Evolutionary conservation across 2,888 invertebrate species (phyloP).

Genomic region (Mamestra brassicae): DNA sequence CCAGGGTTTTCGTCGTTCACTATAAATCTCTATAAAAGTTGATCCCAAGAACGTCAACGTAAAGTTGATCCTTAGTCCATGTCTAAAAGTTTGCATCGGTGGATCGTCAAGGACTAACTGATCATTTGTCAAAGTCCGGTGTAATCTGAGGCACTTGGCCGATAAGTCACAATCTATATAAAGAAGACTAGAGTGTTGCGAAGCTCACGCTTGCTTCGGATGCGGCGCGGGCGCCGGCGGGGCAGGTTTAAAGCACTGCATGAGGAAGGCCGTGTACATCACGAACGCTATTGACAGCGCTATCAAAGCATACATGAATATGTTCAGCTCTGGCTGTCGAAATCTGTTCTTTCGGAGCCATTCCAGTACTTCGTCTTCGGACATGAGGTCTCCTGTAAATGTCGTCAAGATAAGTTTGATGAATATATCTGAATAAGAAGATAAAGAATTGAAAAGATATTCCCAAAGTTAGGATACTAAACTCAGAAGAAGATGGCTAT

Average conservation of each 20-base stretch:
- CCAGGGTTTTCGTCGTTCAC: constrained; percentile 68
- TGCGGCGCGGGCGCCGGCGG: constrained; percentile 92
- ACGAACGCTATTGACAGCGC: constrained; percentile 96
- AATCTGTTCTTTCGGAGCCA: constrained; percentile 98
- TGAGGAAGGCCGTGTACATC: constrained; percentile 96
- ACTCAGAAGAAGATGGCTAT: background rate
- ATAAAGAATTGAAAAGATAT: background rate
- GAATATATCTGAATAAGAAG: too few species aligned
- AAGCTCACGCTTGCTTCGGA: constrained; percentile 92
- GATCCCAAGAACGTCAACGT: constrained; percentile 85
- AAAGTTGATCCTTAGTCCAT: constrained; percentile 73
- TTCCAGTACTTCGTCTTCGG: constrained; percentile 96
- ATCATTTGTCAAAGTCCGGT: constrained; percentile 68
- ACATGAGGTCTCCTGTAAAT: constrained; percentile 94
- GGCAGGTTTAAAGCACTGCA: constrained; percentile 96
- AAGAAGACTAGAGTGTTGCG: constrained; percentile 65
- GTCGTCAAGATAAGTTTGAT: background rate
- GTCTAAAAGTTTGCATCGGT: constrained; percentile 68
- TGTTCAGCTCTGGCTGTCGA: constrained; percentile 97
- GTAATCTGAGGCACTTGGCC: constrained; percentile 64
- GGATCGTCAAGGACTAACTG: constrained; percentile 73
- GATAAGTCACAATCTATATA: constrained; percentile 71
- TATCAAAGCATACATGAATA: constrained; percentile 98
- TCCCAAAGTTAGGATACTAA: background rate
- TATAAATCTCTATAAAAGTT: constrained; percentile 79